Evolutionary conservation across 2,888 invertebrate species (phyloP), one percentile per base, ranked within the genome.

Genomic region (Phragmatobia fuliginosa): DNA sequence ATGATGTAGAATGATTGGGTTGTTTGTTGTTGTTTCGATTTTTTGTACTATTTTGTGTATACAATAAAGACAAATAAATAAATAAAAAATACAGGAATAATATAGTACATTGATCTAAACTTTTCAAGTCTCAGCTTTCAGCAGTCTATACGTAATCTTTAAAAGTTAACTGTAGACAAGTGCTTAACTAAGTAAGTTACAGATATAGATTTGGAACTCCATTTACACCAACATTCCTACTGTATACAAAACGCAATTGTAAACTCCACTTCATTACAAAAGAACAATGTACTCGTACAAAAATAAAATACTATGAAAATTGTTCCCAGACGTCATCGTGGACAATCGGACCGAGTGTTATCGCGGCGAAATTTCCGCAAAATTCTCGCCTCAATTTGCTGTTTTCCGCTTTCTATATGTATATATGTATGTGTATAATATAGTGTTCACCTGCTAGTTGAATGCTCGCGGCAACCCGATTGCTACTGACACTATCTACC

Each of bases 401-500:
- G 81, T 86, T 87, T 86, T 82, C 82, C 74, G 72, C 71, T 72
- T 78, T 81, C 83, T 79, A 80, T 56, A 28, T 28, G 18, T 52
- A 45, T 49, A 52, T 25, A 3, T 4, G 25, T 52, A 1, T 81
- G 83, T 87, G 85, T 88, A 86, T 87, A 88, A 88, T 88, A 88
- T 83, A 77, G 82, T 78, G 77, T 82, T 81, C 86, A 87, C 85
- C 84, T 86, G 85, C 76, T 79, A 79, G 78, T 66, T 71, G 82
- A 76, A 66, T 67, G 83, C 89, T 83, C 80, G 78, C 68, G 87
- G 89, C 88, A 70, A 82, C 77, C 72, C 87, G 86, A 87, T 89
- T 89, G 88, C 84, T 79, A 83, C 83, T 89, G 92, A 91, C 91
- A 87, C 86, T 91, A 92, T 92, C 92, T 86, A 85, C 84, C 86